Percentiles rank a stretch among this genome's conserved stretches.
Evolutionary conservation across 2,797 vertebrate genomes (phyloP).

Genomic region (Eutrigla gurnardus): DNA sequence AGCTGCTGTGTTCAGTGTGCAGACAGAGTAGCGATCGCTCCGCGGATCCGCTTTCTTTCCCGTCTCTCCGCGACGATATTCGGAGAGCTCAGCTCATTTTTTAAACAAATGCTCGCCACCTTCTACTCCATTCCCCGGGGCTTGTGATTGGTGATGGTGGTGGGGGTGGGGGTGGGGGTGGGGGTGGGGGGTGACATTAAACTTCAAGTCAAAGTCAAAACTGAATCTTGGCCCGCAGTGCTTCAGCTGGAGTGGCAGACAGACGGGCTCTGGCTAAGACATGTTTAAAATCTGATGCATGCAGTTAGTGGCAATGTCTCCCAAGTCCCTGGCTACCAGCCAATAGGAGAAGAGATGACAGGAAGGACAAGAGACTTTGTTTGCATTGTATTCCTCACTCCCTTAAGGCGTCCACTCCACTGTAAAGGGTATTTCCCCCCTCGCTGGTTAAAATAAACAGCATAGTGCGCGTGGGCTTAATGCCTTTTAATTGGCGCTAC

Average conservation of each 20-base stretch:
- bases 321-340: constrained; percentile 51
- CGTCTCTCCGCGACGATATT: constrained; percentile 31
- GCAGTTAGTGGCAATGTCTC: constrained; percentile 39
- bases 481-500: constrained; percentile 23
- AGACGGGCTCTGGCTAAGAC: constrained; percentile 21
- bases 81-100: constrained; percentile 23
- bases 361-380: constrained; percentile 64
- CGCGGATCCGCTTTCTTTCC: constrained; percentile 27
- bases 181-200: background rate
- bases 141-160: background rate
- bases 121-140: background rate
- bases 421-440: constrained; percentile 55
- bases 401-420: constrained; percentile 50
- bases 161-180: too few species aligned
- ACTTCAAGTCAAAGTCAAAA: constrained; percentile 37
- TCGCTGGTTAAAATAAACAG: constrained; percentile 47
- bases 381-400: constrained; percentile 45
- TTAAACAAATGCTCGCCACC: background rate
- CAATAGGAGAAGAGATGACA: constrained; percentile 63
- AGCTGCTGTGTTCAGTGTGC: constrained; percentile 43
- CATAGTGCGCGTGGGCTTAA: constrained; percentile 16
- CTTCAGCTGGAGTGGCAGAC: constrained; percentile 17
- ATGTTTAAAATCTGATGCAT: constrained; percentile 32
- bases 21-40: constrained; percentile 28
- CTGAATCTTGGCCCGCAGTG: background rate